Evolutionary conservation across 64 coral and sea anemone species (phyloP).

Genomic region (Astreopora myriophthalma): DNA sequence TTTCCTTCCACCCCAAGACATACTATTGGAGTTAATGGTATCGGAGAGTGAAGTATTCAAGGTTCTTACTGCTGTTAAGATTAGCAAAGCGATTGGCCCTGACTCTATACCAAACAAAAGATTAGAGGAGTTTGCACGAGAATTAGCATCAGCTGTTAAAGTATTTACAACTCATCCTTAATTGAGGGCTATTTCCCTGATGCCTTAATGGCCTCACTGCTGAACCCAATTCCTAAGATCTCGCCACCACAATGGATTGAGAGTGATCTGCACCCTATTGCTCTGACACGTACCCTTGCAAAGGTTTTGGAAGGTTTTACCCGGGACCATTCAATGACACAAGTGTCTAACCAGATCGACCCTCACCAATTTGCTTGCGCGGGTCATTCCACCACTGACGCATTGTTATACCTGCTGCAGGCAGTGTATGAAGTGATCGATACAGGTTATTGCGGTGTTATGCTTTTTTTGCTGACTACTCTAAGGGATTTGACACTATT

Average conservation of each 20-base stretch:
- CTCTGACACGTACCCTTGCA: not conserved
- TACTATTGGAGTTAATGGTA: conserved; percentile 30
- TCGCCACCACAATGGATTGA: not conserved
- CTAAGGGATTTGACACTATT: not conserved
- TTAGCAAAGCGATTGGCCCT: not conserved
- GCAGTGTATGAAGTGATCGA: not conserved
- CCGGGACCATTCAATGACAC: not conserved
- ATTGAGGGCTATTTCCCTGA: not conserved
- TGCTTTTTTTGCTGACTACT: not conserved
- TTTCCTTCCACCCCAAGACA: no score
- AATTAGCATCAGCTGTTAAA: conserved; percentile 18
- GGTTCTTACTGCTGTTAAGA: not conserved
- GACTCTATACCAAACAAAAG: conserved; percentile 42
- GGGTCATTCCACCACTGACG: conserved; percentile 1
- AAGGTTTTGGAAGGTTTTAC: conserved; percentile 10
- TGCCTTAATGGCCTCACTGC: not conserved
- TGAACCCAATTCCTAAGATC: conserved; percentile 14
- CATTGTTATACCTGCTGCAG: not conserved
- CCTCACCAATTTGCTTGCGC: not conserved
- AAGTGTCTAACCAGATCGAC: not conserved
- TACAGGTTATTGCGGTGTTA: not conserved
- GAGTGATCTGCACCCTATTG: not conserved
- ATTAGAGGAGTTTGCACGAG: conserved; percentile 33
- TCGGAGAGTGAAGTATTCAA: not conserved
- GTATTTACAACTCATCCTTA: conserved; percentile 27